phyloP scores from a whole-genome alignment of 92 coral and sea anemone species.

The Galaxea fascicularis region DNA sequence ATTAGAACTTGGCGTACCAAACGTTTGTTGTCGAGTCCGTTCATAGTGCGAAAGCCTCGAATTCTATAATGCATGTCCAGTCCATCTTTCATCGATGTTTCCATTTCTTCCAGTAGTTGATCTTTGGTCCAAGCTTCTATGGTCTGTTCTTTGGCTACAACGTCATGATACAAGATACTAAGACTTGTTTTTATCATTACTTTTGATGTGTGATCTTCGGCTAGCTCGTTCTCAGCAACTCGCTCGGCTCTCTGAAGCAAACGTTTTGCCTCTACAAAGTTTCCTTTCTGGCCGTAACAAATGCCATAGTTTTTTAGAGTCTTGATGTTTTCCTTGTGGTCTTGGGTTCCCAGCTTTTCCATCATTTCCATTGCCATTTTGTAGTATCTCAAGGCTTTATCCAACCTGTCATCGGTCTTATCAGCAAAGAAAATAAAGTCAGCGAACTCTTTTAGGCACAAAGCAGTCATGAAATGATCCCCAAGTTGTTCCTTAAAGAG shows the following conservation, averaged over 20 bases:
- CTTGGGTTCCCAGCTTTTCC: slow-evolving; percentile 1
- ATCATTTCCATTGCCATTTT: slow-evolving; percentile 6
- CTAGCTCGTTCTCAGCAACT: slow-evolving; percentile 34
- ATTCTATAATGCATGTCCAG: slow-evolving; percentile 23
- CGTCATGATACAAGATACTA: slow-evolving; percentile 2
- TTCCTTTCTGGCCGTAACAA: neutral
- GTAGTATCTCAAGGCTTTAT: neutral
- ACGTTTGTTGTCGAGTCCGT: too few species aligned
- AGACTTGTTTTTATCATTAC: slow-evolving; percentile 15
- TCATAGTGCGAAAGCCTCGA: neutral
- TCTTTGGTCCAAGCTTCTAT: neutral
- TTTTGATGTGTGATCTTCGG: slow-evolving; percentile 32
- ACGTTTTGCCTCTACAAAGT: slow-evolving; percentile 13
- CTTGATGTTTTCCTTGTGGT: slow-evolving; percentile 1
- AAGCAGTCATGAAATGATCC: slow-evolving; percentile 34
- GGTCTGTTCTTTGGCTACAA: neutral
- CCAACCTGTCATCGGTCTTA: neutral
- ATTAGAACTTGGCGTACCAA: too few species aligned
- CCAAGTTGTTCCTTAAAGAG: neutral
- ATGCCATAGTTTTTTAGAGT: slow-evolving; percentile 22
- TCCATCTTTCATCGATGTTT: slow-evolving; percentile 22
- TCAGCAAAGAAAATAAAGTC: slow-evolving; percentile 1
- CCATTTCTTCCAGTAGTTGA: neutral
- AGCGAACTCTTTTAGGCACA: slow-evolving; percentile 11
- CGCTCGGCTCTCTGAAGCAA: slow-evolving; percentile 13